phyloP scores from a whole-genome alignment of 2,888 invertebrate species.

The Drosophila atripex region DNA sequence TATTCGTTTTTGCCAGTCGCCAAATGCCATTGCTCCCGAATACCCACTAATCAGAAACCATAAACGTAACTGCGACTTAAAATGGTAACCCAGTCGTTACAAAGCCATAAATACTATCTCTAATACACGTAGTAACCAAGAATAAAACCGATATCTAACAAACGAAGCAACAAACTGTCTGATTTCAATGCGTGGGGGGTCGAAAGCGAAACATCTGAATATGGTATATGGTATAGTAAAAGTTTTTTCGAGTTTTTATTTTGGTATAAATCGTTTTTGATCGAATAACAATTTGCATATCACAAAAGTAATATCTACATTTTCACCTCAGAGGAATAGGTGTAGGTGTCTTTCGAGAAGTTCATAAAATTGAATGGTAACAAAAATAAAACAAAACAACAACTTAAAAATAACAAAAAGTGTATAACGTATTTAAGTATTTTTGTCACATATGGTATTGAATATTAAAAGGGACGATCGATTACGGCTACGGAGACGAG shows the following conservation, averaged over 20 bases:
- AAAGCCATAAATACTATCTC: slow-evolving; percentile 58
- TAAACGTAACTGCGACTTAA: slow-evolving; percentile 52
- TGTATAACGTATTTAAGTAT: slow-evolving; percentile 33
- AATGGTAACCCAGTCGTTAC: slow-evolving; percentile 63
- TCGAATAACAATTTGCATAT: slow-evolving; percentile 68
- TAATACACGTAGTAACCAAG: slow-evolving; percentile 43
- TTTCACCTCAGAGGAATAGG: slow-evolving; percentile 74
- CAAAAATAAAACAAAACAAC: slow-evolving; percentile 21
- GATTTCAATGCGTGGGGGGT: slow-evolving; percentile 18
- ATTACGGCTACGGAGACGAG: slow-evolving; percentile 48
- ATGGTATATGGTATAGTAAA: slow-evolving; percentile 58
- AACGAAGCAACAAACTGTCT: slow-evolving; percentile 57
- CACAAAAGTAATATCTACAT: slow-evolving; percentile 80
- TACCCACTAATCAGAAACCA: slow-evolving; percentile 40
- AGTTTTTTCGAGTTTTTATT: slow-evolving; percentile 55
- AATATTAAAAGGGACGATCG: slow-evolving; percentile 37
- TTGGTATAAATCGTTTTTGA: slow-evolving; percentile 52
- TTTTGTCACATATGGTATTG: slow-evolving; percentile 24
- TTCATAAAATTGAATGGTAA: slow-evolving; percentile 36
- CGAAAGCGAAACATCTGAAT: not conserved
- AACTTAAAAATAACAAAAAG: not conserved
- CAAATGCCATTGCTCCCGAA: slow-evolving; percentile 19
- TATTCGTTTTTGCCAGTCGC: slow-evolving; percentile 23
- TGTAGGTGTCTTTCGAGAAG: slow-evolving; percentile 60
- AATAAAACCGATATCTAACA: slow-evolving; percentile 70